A percentile compares a stretch with the other conserved stretches of the same genome.
These are phyloP conservation scores for Nannoperca australis DNA, from an alignment of 2,797 vertebrate species.

Conservation along the genomic window DNA sequence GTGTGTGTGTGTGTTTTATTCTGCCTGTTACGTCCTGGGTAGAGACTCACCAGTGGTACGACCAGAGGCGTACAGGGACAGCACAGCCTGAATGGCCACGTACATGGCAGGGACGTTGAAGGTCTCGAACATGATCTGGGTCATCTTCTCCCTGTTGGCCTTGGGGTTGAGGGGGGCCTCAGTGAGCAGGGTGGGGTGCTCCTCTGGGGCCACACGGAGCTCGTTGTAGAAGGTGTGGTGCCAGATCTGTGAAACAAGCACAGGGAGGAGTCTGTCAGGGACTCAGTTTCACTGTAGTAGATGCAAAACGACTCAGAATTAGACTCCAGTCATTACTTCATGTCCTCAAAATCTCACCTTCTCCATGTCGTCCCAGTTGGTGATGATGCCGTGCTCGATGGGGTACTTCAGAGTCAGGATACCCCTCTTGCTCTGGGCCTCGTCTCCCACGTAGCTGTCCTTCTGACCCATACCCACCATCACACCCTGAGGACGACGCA, in stretches of 20 bases:
- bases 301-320: background rate
- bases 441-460: conserved; percentile 97
- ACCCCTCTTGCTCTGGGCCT: conserved; percentile 98
- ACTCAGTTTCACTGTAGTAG: background rate
- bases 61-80: conserved; percentile 89
- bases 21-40: background rate
- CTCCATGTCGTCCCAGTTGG: conserved; percentile 99
- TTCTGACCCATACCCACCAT: conserved; percentile 99
- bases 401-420: conserved; percentile 99
- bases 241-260: conserved; percentile 90
- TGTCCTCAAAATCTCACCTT: conserved; percentile 84
- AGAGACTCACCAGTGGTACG: conserved; percentile 87
- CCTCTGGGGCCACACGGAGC: conserved; percentile 96
- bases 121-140: conserved; percentile 93
- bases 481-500: conserved; percentile 88
- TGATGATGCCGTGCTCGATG: conserved; percentile 98
- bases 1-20: background rate
- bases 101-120: conserved; percentile 91
- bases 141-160: conserved; percentile 99
- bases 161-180: conserved; percentile 99
- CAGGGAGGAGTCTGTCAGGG: background rate
- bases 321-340: background rate
- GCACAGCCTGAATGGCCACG: conserved; percentile 87
- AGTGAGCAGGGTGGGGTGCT: conserved; percentile 97
- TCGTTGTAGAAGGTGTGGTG: conserved; percentile 99